Percentiles rank a stretch among this genome's conserved stretches.
Conservation (phyloP, 2,888 invertebrate genomes). For the Epirrhoe tristata region DNA sequence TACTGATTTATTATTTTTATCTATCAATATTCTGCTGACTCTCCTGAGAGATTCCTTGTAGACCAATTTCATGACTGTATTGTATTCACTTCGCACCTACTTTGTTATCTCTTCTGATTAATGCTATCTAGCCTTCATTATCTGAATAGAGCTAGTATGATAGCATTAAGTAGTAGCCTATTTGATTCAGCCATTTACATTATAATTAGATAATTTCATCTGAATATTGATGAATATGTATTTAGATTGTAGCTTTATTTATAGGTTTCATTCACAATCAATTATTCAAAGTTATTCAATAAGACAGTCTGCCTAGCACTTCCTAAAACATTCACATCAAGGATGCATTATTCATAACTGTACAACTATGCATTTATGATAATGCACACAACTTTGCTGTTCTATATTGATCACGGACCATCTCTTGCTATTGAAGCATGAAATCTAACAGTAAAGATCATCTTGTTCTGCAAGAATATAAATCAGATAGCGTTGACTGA, state of each 20-base stretch:
- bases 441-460: slow-evolving; percentile 57
- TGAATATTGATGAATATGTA: not conserved
- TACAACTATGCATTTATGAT: slow-evolving; percentile 49
- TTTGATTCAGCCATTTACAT: not conserved
- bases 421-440: slow-evolving; percentile 66
- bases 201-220: slow-evolving; percentile 1
- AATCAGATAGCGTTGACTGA: slow-evolving; percentile 15
- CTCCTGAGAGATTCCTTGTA: not conserved
- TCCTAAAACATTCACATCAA: slow-evolving; percentile 34
- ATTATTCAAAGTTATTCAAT: slow-evolving; percentile 34
- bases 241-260: slow-evolving; percentile 4
- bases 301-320: slow-evolving; percentile 18
- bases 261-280: not conserved
- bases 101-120: slow-evolving; percentile 47
- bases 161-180: slow-evolving; percentile 28
- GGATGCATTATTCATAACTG: slow-evolving; percentile 50
- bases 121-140: slow-evolving; percentile 38
- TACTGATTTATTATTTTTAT: not conserved
- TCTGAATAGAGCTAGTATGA: slow-evolving; percentile 34
- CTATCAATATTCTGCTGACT: slow-evolving; percentile 20
- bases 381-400: slow-evolving; percentile 50
- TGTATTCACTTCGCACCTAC: slow-evolving; percentile 28
- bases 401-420: slow-evolving; percentile 59
- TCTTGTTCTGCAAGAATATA: slow-evolving; percentile 18
- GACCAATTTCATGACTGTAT: not conserved